Percentiles rank a stretch among this genome's conserved stretches.
Evolutionary conservation across 2,797 vertebrate species (phyloP).

Genomic region (Paramormyrops hopkinsi): DNA sequence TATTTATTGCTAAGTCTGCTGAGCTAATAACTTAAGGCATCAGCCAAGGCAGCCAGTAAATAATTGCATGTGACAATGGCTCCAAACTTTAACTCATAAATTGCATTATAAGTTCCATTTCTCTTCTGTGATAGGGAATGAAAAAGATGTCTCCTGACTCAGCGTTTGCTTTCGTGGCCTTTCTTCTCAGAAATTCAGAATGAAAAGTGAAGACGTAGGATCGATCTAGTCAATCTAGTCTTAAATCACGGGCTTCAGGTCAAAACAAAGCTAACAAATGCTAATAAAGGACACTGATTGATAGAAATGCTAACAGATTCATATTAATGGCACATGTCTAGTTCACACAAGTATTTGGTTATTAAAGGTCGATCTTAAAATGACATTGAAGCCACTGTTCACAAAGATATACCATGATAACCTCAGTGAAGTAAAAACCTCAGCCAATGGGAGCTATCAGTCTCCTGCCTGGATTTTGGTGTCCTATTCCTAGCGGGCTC

Average conservation of each 20-base stretch:
- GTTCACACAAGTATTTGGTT: not conserved
- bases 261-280: not conserved
- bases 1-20: not conserved
- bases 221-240: not conserved
- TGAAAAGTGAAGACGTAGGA: constrained; percentile 3
- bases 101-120: not conserved
- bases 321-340: not conserved
- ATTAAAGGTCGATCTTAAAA: not conserved
- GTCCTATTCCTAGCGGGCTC: not conserved
- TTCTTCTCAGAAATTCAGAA: constrained; percentile 19
- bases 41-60: not conserved
- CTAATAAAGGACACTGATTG: not conserved
- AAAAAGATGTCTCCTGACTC: constrained; percentile 24
- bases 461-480: not conserved
- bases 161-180: not conserved
- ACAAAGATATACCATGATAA: not conserved
- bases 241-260: not conserved
- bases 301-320: not conserved
- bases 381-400: not conserved
- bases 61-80: not conserved
- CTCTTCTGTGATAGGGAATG: constrained; percentile 24
- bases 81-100: not conserved
- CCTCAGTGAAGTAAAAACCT: not conserved
- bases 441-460: not conserved
- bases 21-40: not conserved